Evolutionary conservation across 2,797 vertebrate species (phyloP).

Genomic region (Eulemur albifrons): DNA sequence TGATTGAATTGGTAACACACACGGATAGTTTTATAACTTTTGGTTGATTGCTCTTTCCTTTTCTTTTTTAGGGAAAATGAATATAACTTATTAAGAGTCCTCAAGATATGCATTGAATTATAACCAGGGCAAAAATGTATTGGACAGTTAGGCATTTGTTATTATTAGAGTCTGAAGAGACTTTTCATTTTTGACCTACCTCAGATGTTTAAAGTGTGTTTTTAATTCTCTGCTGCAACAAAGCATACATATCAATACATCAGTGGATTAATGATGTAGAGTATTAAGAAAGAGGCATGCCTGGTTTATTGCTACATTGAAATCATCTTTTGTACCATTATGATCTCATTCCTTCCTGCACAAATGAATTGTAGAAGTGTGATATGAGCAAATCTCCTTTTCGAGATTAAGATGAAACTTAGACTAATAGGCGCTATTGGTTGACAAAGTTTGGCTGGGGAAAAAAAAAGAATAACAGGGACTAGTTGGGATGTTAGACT

Average conservation of each 20-base stretch:
- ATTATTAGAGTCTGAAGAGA: background rate
- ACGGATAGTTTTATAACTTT: constrained; percentile 11
- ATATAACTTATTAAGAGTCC: background rate
- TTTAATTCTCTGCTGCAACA: background rate
- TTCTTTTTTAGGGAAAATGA: background rate
- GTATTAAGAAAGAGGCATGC: background rate
- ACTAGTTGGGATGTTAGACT: background rate
- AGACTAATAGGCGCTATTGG: background rate
- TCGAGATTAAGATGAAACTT: background rate
- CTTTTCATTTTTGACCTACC: constrained; percentile 1
- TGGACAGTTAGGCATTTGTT: background rate
- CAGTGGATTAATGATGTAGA: background rate
- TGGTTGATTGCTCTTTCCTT: background rate
- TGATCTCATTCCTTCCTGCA: background rate
- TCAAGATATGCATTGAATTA: background rate
- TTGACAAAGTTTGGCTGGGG: no score
- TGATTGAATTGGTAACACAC: background rate
- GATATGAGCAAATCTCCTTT: background rate
- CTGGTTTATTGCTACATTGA: background rate
- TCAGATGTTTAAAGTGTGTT: constrained; percentile 2
- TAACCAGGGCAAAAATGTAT: background rate
- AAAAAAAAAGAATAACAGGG: background rate
- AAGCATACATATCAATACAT: background rate
- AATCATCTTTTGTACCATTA: background rate
- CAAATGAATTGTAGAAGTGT: background rate